A percentile compares a stretch with the other conserved stretches of the same genome.
phyloP scores from a whole-genome alignment of 2,888 invertebrate genomes.

The Loripinus fragilis region DNA sequence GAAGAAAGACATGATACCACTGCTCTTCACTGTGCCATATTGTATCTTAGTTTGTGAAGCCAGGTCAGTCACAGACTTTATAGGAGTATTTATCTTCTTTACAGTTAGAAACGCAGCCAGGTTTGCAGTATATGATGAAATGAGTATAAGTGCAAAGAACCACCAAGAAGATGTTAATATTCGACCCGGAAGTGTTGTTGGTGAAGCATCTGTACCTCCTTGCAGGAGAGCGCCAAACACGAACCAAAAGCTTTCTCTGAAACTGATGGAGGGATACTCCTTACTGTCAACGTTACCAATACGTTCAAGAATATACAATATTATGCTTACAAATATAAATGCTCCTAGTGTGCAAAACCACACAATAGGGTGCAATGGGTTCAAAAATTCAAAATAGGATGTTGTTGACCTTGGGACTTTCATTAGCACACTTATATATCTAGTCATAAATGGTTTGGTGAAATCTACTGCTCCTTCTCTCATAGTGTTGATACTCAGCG shows the following conservation, averaged over 20 bases:
- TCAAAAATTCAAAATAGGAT: conserved; percentile 81
- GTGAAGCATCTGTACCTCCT: conserved; percentile 79
- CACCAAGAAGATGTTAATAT: conserved; percentile 82
- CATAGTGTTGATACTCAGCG: conserved; percentile 80
- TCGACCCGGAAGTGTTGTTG: conserved; percentile 77
- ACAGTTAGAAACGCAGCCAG: conserved; percentile 82
- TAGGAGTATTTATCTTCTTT: conserved; percentile 82
- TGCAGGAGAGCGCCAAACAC: conserved; percentile 81
- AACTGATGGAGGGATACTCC: conserved; percentile 70
- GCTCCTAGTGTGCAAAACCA: conserved; percentile 80
- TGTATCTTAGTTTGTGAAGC: conserved; percentile 80
- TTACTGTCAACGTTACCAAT: conserved; percentile 68
- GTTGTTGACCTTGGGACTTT: conserved; percentile 72
- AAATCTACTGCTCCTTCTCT: conserved; percentile 82
- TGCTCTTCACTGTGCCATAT: conserved; percentile 81
- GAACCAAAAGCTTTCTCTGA: conserved; percentile 81
- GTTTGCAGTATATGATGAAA: conserved; percentile 82
- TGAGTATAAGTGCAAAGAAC: conserved; percentile 81
- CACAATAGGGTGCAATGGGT: conserved; percentile 78
- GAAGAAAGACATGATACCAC: conserved; percentile 81
- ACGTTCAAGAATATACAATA: conserved; percentile 78
- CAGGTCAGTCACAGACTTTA: conserved; percentile 80
- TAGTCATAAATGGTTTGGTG: conserved; percentile 82
- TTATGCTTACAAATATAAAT: conserved; percentile 78
- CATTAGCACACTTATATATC: conserved; percentile 81